phyloP scores from a whole-genome alignment of 1,140 invertebrate genomes.

The Helicoverpa armigera region DNA sequence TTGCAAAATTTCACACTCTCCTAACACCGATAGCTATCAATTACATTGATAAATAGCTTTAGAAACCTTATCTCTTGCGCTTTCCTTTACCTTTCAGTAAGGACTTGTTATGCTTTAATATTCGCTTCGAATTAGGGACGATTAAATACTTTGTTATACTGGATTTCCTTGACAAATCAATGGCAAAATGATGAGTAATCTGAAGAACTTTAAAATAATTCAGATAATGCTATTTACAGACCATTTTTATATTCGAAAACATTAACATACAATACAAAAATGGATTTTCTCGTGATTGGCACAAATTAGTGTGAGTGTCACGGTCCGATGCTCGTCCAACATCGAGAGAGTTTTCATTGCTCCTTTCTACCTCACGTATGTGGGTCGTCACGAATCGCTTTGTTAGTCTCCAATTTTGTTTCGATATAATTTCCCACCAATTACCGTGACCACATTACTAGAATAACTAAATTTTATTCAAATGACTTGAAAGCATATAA shows the following conservation, averaged over 20 bases:
- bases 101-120: conserved; percentile 18
- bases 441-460: conserved; percentile 42
- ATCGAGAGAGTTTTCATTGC: conserved; percentile 64
- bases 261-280: neutral
- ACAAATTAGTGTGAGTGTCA: conserved; percentile 59
- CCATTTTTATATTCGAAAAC: neutral
- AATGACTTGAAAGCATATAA: conserved; percentile 2
- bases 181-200: too few species aligned
- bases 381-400: conserved; percentile 75
- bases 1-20: conserved; percentile 79
- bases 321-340: conserved; percentile 66
- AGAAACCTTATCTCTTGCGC: conserved; percentile 58
- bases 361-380: conserved; percentile 68
- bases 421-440: conserved; percentile 65
- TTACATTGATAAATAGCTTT: conserved; percentile 69
- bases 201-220: too few species aligned
- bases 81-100: conserved; percentile 50
- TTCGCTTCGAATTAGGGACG: neutral
- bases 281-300: conserved; percentile 28
- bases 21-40: conserved; percentile 67
- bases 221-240: too few species aligned
- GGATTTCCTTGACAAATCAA: neutral
- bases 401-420: conserved; percentile 73
- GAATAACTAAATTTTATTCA: neutral
- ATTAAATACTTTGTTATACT: neutral